Percentiles rank a stretch among this genome's conserved stretches.
Conservation (phyloP, 2,113 vertebrate species). For the Porphyrio hochstetteri region DNA sequence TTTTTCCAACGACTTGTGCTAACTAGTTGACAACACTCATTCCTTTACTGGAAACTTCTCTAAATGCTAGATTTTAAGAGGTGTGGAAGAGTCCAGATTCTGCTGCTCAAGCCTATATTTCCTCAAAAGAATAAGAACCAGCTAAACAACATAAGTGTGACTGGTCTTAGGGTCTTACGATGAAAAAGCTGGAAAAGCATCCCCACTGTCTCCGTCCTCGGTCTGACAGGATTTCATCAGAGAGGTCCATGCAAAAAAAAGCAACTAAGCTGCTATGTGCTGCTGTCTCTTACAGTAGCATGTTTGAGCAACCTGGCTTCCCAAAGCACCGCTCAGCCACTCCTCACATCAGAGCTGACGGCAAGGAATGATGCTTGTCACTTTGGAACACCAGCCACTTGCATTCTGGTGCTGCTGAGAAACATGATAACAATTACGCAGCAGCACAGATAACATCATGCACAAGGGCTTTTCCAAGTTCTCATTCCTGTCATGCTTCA, state of each 20-base stretch:
- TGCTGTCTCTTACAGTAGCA: neutral
- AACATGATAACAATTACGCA: neutral
- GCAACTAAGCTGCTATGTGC: neutral
- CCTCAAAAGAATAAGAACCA: slow-evolving; percentile 52
- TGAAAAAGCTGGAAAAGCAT: neutral
- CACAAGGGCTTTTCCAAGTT: neutral
- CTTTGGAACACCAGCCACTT: neutral
- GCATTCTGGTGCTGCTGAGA: neutral
- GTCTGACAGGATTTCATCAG: neutral
- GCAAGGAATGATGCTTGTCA: rapidly evolving
- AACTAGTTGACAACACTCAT: slow-evolving; percentile 68
- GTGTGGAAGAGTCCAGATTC: slow-evolving; percentile 40
- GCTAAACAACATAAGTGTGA: neutral
- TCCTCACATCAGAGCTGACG: rapidly evolving
- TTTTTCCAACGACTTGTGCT: slow-evolving; percentile 57
- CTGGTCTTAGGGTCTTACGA: neutral
- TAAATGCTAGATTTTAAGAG: slow-evolving; percentile 40
- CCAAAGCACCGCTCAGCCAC: neutral
- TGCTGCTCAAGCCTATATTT: slow-evolving; percentile 22
- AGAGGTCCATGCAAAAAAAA: rapidly evolving
- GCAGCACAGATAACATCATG: neutral
- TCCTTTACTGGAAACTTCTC: slow-evolving; percentile 54
- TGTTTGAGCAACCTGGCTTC: neutral
- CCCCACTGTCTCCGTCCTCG: rapidly evolving
- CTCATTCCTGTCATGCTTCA: neutral